A percentile compares a stretch with the other conserved stretches of the same genome.
These are phyloP conservation scores for Caenorhabditis macrosperma DNA, from an alignment of 2,888 invertebrate genomes.

Conservation along the genomic window DNA sequence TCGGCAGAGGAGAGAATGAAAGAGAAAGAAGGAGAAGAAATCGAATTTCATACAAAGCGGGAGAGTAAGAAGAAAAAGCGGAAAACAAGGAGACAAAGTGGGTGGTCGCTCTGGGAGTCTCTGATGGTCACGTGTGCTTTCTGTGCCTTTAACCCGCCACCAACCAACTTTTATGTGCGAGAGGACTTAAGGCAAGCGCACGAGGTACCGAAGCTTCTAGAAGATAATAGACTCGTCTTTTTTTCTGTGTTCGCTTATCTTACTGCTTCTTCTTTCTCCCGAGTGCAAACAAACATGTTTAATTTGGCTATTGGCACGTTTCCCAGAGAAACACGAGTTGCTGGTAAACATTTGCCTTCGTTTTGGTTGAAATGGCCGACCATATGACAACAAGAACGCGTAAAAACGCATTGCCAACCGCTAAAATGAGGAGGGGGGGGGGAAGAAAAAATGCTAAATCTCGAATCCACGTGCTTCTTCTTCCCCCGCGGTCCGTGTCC, in stretches of 20 bases:
- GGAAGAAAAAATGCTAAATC: too few relatives aligned
- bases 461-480: too few relatives aligned
- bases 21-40: conserved; percentile 19
- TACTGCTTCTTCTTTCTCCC: not conserved
- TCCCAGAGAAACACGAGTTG: conserved; percentile 54
- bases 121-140: conserved; percentile 49
- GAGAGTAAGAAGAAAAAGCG: conserved; percentile 4
- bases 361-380: not conserved
- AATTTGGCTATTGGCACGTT: conserved; percentile 53
- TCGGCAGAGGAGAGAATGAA: not conserved
- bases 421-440: too few relatives aligned
- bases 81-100: conserved; percentile 35
- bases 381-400: conserved; percentile 39
- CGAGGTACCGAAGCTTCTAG: not conserved
- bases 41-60: conserved; percentile 28
- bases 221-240: not conserved
- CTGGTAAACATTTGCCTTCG: conserved; percentile 50
- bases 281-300: conserved; percentile 44
- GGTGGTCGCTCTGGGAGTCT: conserved; percentile 53
- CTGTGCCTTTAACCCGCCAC: conserved; percentile 4
- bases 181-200: conserved; percentile 11
- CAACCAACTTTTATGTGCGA: conserved; percentile 14
- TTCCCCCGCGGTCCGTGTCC: not conserved
- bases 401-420: conserved; percentile 24
- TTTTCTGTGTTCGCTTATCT: not conserved